Percentiles rank a stretch among this genome's conserved stretches.
Evolutionary conservation across 2,113 vertebrate genomes (phyloP).

Genomic region (Cebus imitator): DNA sequence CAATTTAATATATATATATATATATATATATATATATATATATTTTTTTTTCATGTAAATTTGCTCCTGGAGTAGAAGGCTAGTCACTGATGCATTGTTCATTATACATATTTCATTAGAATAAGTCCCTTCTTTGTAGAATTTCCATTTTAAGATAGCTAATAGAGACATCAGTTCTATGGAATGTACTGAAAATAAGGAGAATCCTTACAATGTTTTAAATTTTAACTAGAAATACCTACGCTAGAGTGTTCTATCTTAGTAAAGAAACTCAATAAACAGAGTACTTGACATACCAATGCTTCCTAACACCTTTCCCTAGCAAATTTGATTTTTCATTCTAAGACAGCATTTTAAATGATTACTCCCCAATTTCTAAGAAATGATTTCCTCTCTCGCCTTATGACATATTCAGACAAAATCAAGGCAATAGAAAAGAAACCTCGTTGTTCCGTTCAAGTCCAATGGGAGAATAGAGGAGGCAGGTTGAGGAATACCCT

Average conservation of each 20-base stretch:
- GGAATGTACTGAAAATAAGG: neutral
- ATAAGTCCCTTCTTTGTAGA: neutral
- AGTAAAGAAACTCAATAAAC: neutral
- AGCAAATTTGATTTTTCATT: neutral
- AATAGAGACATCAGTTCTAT: neutral
- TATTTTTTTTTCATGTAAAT: neutral
- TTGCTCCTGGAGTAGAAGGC: neutral
- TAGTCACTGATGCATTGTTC: conserved; percentile 17
- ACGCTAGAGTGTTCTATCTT: neutral
- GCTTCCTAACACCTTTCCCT: neutral
- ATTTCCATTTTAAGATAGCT: conserved; percentile 5
- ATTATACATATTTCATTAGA: neutral
- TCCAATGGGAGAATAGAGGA: neutral
- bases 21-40: too few relatives aligned
- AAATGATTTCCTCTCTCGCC: neutral
- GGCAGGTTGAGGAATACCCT: neutral
- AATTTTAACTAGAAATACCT: neutral
- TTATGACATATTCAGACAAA: neutral
- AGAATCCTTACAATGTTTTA: neutral
- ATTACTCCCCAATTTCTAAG: neutral
- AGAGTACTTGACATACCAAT: neutral
- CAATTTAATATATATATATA: neutral
- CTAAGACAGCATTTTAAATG: neutral
- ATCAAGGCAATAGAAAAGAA: neutral
- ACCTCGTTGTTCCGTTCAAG: neutral